Base-by-base conservation (phyloP, 2,888 invertebrate genomes). In the Anaspis maculata region DNA sequence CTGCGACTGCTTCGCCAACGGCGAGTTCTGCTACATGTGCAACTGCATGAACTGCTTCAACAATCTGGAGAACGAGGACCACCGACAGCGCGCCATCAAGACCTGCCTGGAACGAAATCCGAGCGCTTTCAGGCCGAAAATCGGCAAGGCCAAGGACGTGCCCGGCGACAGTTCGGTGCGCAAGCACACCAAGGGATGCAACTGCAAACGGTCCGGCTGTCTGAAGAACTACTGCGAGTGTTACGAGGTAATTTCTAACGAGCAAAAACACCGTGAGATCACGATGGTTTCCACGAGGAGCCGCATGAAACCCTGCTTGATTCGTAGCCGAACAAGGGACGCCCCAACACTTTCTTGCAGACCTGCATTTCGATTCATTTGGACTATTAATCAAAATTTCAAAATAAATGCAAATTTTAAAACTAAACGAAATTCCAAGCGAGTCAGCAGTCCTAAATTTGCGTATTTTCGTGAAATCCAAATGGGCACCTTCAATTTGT, bases 141-240 rank as follows among this genome's bases (percentile, higher is more conserved):
- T 98, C 50, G 96, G 95, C 19, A 84, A 82, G 60, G 72, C 79
- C 0, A 79, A 83, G 58, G 73, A 72, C 25, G 77, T 78, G 30
- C 79, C 79, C n/a, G 84, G 82, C 3, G 81, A 81, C 24, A 83
- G 90, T 48, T 73, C 79, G 32, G 70, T 76, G 44, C 71, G 97
- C 41, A 72, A 92, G 52, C 97, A 98, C 56, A 95, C 92, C 45
- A 97, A 97, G 67, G 98, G 98, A 1, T 98, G 98, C 63, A 96
- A 98, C 61, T 98, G 98, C 64, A 96, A 97, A 67, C 74, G 96
- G 36, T 96, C 96, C 22, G 95, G 95, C 1, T 98, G 98, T 67
- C 71, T 98, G 46, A 98, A 98, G 67, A 98, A 98, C 67, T 98
- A 98, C 66, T 98, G 98, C 66, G 98, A 98, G 73, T 98, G 98